Conservation (phyloP, 2,797 vertebrate species). For the Peromyscus nudipes region DNA sequence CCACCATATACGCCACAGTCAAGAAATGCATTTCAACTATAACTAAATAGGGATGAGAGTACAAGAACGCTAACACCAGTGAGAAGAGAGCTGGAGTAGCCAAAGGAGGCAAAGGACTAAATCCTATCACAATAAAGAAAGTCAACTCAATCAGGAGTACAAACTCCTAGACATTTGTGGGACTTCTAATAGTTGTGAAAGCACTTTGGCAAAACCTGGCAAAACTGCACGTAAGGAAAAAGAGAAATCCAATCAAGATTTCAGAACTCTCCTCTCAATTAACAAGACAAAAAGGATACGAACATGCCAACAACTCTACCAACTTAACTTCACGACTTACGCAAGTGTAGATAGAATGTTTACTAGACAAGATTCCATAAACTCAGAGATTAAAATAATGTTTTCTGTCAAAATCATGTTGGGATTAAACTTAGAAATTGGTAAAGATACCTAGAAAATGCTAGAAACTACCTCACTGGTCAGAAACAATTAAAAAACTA, state of each 20-base stretch:
- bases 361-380: background rate
- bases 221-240: background rate
- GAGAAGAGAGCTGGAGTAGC: background rate
- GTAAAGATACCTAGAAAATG: background rate
- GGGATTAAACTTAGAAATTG: background rate
- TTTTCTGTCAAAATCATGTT: background rate
- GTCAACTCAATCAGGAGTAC: background rate
- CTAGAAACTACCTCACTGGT: background rate
- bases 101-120: background rate
- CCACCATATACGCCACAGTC: background rate
- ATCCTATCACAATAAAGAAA: background rate
- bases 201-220: background rate
- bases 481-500: background rate
- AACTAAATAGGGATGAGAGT: background rate
- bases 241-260: background rate
- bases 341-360: background rate
- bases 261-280: background rate
- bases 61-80: background rate
- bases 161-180: background rate
- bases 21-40: background rate
- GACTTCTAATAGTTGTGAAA: background rate
- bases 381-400: background rate
- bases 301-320: background rate
- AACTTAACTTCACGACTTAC: background rate
- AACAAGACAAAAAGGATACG: background rate